Evolutionary conservation across 2,888 invertebrate species (phyloP).

Genomic region (Timandra comae): DNA sequence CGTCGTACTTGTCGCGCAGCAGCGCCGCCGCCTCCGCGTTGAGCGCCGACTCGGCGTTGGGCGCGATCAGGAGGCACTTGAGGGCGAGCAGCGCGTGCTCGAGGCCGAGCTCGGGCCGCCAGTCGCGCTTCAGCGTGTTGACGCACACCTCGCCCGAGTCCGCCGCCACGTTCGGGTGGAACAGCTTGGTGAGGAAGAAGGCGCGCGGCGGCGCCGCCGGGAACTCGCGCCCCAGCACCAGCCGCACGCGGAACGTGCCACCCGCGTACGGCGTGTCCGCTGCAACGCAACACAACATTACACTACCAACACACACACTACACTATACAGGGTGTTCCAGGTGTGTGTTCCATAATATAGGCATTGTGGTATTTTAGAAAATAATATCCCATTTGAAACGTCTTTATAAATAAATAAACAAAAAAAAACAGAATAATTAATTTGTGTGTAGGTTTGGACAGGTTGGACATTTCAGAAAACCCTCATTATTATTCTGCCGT

Average conservation of each 20-base stretch:
- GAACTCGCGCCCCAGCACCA: conserved; percentile 94
- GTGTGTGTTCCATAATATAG: too few species aligned
- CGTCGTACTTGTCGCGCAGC: conserved; percentile 93
- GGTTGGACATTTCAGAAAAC: too few species aligned
- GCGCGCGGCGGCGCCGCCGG: conserved; percentile 95
- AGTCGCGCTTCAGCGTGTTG: conserved; percentile 96
- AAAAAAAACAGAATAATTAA: too few species aligned
- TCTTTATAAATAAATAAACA: too few species aligned
- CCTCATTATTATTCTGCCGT: too few species aligned
- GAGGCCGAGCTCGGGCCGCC: conserved; percentile 96
- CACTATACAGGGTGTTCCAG: too few species aligned
- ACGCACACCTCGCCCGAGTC: conserved; percentile 96
- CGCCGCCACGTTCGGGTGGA: conserved; percentile 96
- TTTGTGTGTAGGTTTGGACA: too few species aligned
- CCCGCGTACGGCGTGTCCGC: conserved; percentile 95
- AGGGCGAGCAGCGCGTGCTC: conserved; percentile 95
- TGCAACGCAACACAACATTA: conserved; percentile 50
- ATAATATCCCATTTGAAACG: too few species aligned
- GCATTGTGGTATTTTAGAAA: too few species aligned
- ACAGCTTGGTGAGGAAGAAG: conserved; percentile 95
- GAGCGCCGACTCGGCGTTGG: conserved; percentile 97
- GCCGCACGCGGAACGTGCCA: conserved; percentile 92
- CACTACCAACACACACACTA: too few species aligned
- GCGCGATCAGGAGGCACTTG: conserved; percentile 95
- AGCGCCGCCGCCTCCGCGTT: conserved; percentile 98